Evolutionary conservation across 2,888 invertebrate species (phyloP).

Genomic region (Drosophila koepferae): DNA sequence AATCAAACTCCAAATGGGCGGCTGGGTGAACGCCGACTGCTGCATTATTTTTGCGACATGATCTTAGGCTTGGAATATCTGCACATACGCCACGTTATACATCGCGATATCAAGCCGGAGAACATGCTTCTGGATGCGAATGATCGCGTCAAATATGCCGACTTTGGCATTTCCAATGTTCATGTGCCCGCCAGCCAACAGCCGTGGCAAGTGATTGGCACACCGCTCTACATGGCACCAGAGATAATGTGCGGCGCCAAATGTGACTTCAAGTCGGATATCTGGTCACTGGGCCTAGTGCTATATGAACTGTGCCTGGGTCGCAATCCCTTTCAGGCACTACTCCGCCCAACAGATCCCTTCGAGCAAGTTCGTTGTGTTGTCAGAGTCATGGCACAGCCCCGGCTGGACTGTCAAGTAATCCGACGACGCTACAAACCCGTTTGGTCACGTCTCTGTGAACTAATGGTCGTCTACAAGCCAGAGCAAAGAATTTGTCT

Average conservation of each 20-base stretch:
- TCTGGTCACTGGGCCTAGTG: constrained; percentile 91
- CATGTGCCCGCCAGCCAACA: constrained; percentile 65
- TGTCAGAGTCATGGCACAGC: constrained; percentile 53
- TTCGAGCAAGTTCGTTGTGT: constrained; percentile 62
- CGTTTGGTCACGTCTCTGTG: constrained; percentile 76
- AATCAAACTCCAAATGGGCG: constrained; percentile 23
- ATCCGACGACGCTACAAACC: constrained; percentile 63
- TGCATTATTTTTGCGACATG: constrained; percentile 85
- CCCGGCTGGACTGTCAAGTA: constrained; percentile 65
- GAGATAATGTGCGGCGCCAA: constrained; percentile 89
- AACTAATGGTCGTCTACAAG: constrained; percentile 79
- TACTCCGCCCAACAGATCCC: constrained; percentile 52
- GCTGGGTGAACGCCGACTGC: constrained; percentile 63
- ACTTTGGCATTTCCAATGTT: constrained; percentile 87
- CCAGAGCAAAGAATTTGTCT: constrained; percentile 74
- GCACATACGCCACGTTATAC: constrained; percentile 85
- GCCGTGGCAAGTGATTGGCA: constrained; percentile 85
- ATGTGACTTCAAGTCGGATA: constrained; percentile 90
- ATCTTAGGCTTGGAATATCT: constrained; percentile 84
- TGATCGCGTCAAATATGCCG: constrained; percentile 90
- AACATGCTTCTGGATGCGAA: constrained; percentile 89
- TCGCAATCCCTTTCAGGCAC: constrained; percentile 66
- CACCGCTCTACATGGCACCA: constrained; percentile 91
- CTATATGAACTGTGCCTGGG: constrained; percentile 88
- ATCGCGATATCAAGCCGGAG: constrained; percentile 90